A percentile compares a stretch with the other conserved stretches of the same genome.
These are phyloP conservation scores for Xanthostigma xanthostigma DNA, from an alignment of 2,888 invertebrate genomes.

Conservation along the genomic window DNA sequence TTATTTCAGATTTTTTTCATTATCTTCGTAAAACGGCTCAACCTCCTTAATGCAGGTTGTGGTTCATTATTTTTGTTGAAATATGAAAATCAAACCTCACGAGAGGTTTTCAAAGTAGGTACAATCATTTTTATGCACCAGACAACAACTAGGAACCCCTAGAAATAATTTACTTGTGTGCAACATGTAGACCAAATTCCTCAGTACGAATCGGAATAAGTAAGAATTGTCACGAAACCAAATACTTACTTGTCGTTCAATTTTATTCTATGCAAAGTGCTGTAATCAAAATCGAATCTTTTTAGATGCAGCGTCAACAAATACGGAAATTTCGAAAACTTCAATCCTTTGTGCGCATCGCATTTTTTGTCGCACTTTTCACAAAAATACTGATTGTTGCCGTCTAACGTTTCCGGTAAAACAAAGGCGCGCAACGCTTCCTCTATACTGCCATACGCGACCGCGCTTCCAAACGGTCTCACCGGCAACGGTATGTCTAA, in stretches of 20 bases:
- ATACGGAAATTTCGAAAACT: conserved; percentile 76
- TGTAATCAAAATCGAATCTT: conserved; percentile 80
- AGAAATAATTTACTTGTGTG: no score
- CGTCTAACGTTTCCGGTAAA: conserved; percentile 68
- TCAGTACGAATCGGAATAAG: no score
- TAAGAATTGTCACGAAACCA: conserved; percentile 1
- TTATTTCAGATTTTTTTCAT: no score
- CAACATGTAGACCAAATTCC: no score
- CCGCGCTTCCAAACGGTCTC: conserved; percentile 61
- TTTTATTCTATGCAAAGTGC: conserved; percentile 70
- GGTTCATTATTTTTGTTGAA: no score
- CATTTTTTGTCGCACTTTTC: conserved; percentile 75
- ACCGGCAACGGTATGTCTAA: conserved; percentile 77
- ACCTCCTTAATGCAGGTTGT: no score
- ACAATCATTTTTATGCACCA: no score
- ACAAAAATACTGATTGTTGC: conserved; percentile 74
- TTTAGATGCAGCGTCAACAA: conserved; percentile 75
- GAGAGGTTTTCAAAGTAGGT: no score
- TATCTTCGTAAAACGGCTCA: no score
- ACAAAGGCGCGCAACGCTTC: conserved; percentile 74
- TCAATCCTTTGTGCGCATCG: conserved; percentile 79
- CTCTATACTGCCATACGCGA: conserved; percentile 65
- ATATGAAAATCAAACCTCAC: no score
- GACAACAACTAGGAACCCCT: no score
- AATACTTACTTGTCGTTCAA: conserved; percentile 62